Evolutionary conservation across 2,797 vertebrate genomes (phyloP).

Genomic region (Trachurus trachurus): DNA sequence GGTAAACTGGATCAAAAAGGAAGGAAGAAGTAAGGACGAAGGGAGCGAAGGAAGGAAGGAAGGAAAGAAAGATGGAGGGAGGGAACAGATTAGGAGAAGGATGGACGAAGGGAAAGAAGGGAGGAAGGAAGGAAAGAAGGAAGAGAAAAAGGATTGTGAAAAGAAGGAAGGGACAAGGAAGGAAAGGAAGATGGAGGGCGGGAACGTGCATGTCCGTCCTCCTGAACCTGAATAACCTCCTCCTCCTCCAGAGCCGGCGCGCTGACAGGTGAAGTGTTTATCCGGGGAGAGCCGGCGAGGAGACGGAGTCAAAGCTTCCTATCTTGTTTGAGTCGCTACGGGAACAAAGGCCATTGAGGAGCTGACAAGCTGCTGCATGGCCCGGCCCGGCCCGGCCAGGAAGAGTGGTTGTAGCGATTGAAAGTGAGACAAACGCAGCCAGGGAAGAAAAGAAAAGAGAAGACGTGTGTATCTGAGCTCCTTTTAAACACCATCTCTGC

Average conservation of each 20-base stretch:
- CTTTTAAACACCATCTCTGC: conserved; percentile 79
- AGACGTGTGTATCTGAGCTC: conserved; percentile 74
- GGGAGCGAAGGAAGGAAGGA: too few species aligned
- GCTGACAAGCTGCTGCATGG: conserved; percentile 78
- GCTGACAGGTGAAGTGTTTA: conserved; percentile 73
- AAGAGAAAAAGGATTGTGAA: too few species aligned
- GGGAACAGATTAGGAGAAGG: too few species aligned
- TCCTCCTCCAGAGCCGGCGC: conserved; percentile 21
- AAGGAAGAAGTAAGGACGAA: too few species aligned
- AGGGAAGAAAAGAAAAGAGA: conserved; percentile 71
- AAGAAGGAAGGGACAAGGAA: too few species aligned
- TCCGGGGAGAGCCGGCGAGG: conserved; percentile 47
- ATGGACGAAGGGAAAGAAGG: too few species aligned
- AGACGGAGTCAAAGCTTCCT: conserved; percentile 56
- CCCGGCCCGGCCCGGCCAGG: conserved; percentile 68
- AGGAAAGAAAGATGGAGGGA: too few species aligned
- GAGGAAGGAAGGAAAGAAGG: too few species aligned
- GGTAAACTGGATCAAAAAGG: too few species aligned
- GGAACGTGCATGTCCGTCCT: conserved; percentile 57
- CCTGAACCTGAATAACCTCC: conserved; percentile 54
- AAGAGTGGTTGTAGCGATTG: conserved; percentile 69
- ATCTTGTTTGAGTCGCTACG: conserved; percentile 64
- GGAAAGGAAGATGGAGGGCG: too few species aligned
- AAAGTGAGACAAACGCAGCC: conserved; percentile 75
- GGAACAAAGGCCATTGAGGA: conserved; percentile 80